A percentile compares a stretch with the other conserved stretches of the same genome.
phyloP scores from a whole-genome alignment of 2,888 invertebrate genomes.

The Argyresthia goedartella region DNA sequence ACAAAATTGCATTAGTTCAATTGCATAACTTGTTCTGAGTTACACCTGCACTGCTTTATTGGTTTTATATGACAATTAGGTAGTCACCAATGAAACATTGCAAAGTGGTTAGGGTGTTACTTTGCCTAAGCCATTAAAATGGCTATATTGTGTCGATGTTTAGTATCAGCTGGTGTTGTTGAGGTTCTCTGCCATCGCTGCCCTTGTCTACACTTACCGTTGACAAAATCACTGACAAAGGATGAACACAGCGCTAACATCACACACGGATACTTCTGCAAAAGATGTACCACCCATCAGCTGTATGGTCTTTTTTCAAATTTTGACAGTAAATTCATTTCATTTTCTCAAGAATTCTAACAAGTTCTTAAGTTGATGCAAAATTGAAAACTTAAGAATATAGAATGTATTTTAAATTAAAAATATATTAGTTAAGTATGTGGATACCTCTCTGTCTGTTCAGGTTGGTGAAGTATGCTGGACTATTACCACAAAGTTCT shows the following conservation, averaged over 20 bases:
- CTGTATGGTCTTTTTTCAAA: conserved; percentile 53
- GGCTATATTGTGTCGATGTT: conserved; percentile 21
- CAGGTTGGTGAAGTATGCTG: conserved; percentile 72
- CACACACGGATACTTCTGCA: conserved; percentile 82
- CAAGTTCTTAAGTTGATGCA: conserved; percentile 24
- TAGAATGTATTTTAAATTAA: conserved; percentile 10
- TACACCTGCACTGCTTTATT: conserved; percentile 45
- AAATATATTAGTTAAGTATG: conserved; percentile 28
- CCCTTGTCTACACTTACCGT: conserved; percentile 77
- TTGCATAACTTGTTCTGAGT: conserved; percentile 39
- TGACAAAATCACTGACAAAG: conserved; percentile 72
- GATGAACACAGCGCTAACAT: conserved; percentile 76
- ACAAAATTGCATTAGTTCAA: conserved; percentile 65
- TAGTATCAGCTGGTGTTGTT: conserved; percentile 36
- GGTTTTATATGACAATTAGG: conserved; percentile 16
- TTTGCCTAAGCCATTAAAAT: conserved; percentile 45
- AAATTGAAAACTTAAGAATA: conserved; percentile 21
- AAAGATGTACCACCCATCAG: conserved; percentile 83
- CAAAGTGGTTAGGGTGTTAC: conserved; percentile 38
- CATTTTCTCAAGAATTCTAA: conserved; percentile 19
- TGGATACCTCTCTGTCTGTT: conserved; percentile 71
- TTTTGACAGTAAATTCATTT: conserved; percentile 23
- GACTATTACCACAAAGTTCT: conserved; percentile 74
- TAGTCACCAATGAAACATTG: conserved; percentile 38
- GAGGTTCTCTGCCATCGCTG: conserved; percentile 39